A percentile compares a stretch with the other conserved stretches of the same genome.
These are phyloP conservation scores for Phaethornis superciliosus DNA, from an alignment of 2,113 vertebrate genomes.

Conservation along the genomic window DNA sequence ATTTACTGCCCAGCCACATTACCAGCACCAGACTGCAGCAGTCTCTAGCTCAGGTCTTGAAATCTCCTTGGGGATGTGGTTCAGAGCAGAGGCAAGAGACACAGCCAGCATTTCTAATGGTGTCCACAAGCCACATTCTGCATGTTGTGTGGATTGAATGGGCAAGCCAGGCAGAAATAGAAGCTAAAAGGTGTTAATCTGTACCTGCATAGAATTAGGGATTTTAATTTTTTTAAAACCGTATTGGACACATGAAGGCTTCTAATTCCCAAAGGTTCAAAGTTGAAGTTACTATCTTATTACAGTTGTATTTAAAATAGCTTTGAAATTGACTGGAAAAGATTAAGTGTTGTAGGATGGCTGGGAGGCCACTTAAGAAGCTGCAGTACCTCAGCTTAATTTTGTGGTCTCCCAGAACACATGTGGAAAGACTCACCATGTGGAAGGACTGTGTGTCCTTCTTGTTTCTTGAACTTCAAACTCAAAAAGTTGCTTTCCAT, in stretches of 20 bases:
- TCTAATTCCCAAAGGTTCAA: not conserved
- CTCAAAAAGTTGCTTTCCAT: not conserved
- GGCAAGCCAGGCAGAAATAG: not conserved
- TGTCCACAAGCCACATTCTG: not conserved
- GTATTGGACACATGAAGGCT: rapidly evolving
- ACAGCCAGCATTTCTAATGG: not conserved
- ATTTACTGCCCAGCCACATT: not conserved
- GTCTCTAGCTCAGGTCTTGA: not conserved
- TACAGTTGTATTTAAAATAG: not conserved
- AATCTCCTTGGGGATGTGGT: not conserved
- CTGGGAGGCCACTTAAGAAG: not conserved
- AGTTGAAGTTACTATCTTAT: not conserved
- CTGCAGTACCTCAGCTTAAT: not conserved
- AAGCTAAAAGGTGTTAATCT: not conserved
- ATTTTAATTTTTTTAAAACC: not conserved
- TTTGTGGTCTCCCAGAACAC: not conserved
- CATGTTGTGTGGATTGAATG: not conserved
- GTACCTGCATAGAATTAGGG: not conserved
- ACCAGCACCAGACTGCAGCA: not conserved
- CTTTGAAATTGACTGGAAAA: not conserved
- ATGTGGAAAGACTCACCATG: not conserved
- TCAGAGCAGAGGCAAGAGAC: not conserved
- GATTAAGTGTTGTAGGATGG: not conserved
- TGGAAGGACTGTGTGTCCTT: not conserved
- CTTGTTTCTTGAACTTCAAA: not conserved